Conservation (phyloP, 2,888 invertebrate species). For the Cloeon dipterum region DNA sequence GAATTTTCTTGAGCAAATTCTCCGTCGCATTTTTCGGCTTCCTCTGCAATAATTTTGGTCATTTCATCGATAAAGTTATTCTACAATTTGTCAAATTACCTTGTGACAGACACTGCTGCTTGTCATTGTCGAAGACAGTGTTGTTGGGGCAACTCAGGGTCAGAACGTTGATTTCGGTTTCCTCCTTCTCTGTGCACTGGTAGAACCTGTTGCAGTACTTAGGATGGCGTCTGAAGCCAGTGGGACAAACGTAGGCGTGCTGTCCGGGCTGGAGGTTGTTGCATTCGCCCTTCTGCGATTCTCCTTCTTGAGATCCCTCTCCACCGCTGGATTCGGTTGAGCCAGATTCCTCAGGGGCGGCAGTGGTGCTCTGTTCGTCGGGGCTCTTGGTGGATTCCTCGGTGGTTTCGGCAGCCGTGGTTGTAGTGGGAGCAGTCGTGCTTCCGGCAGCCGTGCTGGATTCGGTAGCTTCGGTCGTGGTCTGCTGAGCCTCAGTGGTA, state of each 20-base stretch:
- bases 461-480: constrained; percentile 5
- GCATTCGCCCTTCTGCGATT: constrained; percentile 23
- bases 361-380: constrained; percentile 7
- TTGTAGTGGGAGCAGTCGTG: constrained; percentile 10
- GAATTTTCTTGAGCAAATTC: too few species aligned
- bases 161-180: constrained; percentile 46
- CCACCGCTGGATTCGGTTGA: constrained; percentile 6
- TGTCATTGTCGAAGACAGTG: constrained; percentile 48
- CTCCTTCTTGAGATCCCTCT: neutral
- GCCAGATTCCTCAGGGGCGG: constrained; percentile 6
- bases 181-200: constrained; percentile 46
- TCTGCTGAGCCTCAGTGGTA: neutral
- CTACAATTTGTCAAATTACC: constrained; percentile 15
- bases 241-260: constrained; percentile 49
- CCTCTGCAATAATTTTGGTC: too few species aligned
- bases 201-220: constrained; percentile 65
- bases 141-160: constrained; percentile 53
- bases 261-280: constrained; percentile 42
- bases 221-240: constrained; percentile 61
- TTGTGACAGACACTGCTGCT: constrained; percentile 46
- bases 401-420: constrained; percentile 6
- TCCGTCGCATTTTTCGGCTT: too few species aligned
- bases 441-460: constrained; percentile 7
- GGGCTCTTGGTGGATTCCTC: constrained; percentile 5
- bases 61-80: neutral